phyloP scores from a whole-genome alignment of 1,140 invertebrate genomes.

The Micrasema longulum region DNA sequence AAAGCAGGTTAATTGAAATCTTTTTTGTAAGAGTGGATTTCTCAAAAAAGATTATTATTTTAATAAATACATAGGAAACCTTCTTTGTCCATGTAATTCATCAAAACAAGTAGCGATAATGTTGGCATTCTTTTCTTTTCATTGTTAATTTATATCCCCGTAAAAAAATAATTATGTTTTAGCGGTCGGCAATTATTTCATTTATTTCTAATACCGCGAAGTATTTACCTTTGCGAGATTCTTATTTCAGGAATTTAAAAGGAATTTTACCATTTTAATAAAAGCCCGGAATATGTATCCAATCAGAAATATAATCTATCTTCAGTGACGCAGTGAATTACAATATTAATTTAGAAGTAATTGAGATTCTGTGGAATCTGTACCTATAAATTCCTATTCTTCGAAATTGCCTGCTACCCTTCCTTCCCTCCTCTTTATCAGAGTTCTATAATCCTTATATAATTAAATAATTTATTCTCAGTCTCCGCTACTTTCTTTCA shows the following conservation, averaged over 20 bases:
- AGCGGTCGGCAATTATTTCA: no score
- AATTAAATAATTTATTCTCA: constrained; percentile 49
- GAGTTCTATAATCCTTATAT: constrained; percentile 45
- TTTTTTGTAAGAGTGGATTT: no score
- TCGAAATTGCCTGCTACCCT: constrained; percentile 6
- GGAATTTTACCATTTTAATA: constrained; percentile 11
- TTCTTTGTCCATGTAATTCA: no score
- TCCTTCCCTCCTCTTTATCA: background rate
- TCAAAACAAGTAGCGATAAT: no score
- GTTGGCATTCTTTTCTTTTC: no score
- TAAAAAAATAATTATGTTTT: no score
- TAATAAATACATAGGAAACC: no score
- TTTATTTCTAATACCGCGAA: no score
- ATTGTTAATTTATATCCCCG: no score
- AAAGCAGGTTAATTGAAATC: no score
- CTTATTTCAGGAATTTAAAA: constrained; percentile 7
- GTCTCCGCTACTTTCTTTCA: constrained; percentile 19
- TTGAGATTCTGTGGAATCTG: constrained; percentile 6
- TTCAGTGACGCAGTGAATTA: constrained; percentile 17
- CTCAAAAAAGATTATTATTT: no score
- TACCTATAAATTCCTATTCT: background rate
- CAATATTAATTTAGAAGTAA: constrained; percentile 35
- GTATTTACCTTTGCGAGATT: no score
- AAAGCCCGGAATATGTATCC: constrained; percentile 1
- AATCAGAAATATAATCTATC: constrained; percentile 15